Evolutionary conservation across 2,113 vertebrate genomes (phyloP).

Genomic region (Patagioenas fasciata): DNA sequence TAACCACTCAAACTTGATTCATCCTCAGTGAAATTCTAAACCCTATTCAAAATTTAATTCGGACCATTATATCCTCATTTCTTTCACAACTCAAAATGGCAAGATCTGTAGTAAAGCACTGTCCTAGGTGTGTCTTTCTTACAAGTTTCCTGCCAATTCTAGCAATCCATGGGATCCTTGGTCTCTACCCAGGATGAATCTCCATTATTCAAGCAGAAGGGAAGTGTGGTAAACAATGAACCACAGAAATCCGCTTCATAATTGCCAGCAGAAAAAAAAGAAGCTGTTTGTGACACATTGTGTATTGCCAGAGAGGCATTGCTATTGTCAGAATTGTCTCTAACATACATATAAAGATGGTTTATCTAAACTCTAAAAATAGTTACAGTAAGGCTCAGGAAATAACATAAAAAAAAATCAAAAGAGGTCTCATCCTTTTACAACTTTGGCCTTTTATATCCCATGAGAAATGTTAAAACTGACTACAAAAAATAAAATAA

Average conservation of each 20-base stretch:
- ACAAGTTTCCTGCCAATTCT: background rate
- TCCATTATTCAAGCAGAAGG: conserved; percentile 3
- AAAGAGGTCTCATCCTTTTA: background rate
- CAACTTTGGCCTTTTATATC: background rate
- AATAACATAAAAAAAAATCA: background rate
- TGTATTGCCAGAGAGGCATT: background rate
- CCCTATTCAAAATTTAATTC: background rate
- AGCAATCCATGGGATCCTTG: background rate
- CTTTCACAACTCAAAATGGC: background rate
- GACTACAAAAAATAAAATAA: background rate
- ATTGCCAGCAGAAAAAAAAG: background rate
- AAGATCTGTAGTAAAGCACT: background rate
- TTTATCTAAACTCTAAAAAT: background rate
- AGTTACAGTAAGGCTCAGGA: background rate
- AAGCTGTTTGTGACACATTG: background rate
- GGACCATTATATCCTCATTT: background rate
- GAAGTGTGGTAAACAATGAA: conserved; percentile 14
- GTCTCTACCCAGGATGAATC: background rate
- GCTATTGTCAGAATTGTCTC: background rate
- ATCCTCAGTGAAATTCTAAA: background rate
- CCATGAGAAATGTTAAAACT: background rate
- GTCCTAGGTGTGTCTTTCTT: background rate
- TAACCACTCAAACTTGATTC: background rate
- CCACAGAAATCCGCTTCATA: background rate
- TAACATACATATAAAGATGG: background rate